Evolutionary conservation across 2,797 vertebrate genomes (phyloP).

Genomic region (Merluccius polli): DNA sequence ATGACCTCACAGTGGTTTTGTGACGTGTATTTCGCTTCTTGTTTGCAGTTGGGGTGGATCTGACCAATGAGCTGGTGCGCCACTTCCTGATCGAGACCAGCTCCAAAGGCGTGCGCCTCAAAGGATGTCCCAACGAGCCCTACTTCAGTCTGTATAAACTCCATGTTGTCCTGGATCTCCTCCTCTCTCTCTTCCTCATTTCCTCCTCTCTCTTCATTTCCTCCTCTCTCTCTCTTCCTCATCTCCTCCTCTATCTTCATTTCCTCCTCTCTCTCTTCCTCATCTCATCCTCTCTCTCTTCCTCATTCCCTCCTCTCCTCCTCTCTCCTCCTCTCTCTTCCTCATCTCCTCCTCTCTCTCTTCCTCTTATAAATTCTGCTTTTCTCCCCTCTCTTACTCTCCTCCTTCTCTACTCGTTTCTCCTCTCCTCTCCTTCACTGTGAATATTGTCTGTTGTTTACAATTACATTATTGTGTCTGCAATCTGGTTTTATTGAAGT

Average conservation of each 20-base stretch:
- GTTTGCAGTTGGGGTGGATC: constrained; percentile 70
- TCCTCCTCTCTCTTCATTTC: not conserved
- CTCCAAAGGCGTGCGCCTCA: constrained; percentile 91
- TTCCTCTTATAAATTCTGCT: not conserved
- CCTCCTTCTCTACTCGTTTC: not conserved
- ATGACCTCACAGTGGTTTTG: not conserved
- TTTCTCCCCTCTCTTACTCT: not conserved
- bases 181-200: not conserved
- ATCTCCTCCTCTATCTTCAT: not conserved
- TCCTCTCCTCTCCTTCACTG: not conserved
- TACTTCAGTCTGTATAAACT: constrained; percentile 85
- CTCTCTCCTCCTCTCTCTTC: not conserved
- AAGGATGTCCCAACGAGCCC: constrained; percentile 94
- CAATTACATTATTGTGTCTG: not conserved
- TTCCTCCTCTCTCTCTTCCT: not conserved
- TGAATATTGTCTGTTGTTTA: not conserved
- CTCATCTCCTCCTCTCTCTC: not conserved
- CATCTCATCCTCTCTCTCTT: not conserved
- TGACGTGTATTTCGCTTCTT: not conserved
- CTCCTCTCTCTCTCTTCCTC: too few species aligned
- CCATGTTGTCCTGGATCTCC: not conserved
- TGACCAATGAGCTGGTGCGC: constrained; percentile 89
- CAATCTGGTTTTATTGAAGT: not conserved
- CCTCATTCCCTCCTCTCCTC: too few species aligned
- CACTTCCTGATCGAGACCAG: constrained; percentile 98